phyloP scores from a whole-genome alignment of 2,113 vertebrate species.

The Rhinoptilus africanus region DNA sequence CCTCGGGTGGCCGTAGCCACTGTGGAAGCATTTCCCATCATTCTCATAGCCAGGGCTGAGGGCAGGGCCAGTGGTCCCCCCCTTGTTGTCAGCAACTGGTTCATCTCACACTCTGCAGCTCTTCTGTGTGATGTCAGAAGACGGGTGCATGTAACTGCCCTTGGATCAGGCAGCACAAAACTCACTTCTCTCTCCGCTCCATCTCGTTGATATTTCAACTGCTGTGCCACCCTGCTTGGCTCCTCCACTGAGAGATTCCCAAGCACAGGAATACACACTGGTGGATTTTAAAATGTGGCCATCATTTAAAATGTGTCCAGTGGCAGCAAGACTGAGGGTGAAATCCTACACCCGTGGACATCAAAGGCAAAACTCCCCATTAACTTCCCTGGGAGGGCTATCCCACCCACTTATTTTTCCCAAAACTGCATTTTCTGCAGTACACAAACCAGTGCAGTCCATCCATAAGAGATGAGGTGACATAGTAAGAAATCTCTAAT shows the following conservation, averaged over 20 bases:
- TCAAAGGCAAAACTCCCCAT: not conserved
- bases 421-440: not conserved
- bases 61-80: not conserved
- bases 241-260: not conserved
- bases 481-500: not conserved
- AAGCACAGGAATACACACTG: not conserved
- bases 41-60: not conserved
- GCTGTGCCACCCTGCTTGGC: not conserved
- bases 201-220: not conserved
- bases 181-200: not conserved
- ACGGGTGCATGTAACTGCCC: accelerated
- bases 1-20: accelerated
- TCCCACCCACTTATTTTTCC: not conserved
- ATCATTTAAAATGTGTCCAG: not conserved
- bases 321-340: not conserved
- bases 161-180: not conserved
- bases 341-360: not conserved
- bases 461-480: not conserved
- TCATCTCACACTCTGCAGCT: not conserved
- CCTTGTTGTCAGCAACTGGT: not conserved
- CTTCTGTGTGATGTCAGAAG: not conserved
- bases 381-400: not conserved
- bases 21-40: not conserved
- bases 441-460: not conserved
- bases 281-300: not conserved